Percentiles rank a stretch among this genome's conserved stretches.
Evolutionary conservation across 2,888 invertebrate species (phyloP).

Genomic region (Ochropleura plecta): DNA sequence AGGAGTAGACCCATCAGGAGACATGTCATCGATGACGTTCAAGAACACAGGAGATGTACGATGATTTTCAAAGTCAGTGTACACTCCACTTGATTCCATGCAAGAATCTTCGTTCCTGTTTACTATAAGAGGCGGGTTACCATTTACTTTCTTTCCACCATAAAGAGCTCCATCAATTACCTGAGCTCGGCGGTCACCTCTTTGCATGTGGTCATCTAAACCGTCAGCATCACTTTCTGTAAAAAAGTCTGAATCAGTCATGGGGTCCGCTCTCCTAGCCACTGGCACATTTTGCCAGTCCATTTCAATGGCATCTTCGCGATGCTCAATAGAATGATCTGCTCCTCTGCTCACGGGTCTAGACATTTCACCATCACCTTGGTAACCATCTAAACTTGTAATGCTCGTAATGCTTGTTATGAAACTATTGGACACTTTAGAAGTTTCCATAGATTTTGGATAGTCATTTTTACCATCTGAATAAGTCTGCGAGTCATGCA

Average conservation of each 20-base stretch:
- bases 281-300: slow-evolving; percentile 91
- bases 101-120: slow-evolving; percentile 93
- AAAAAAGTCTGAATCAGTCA: slow-evolving; percentile 98
- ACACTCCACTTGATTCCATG: slow-evolving; percentile 97
- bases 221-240: slow-evolving; percentile 97
- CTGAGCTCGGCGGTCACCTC: slow-evolving; percentile 94
- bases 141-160: slow-evolving; percentile 92
- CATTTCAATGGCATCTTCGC: slow-evolving; percentile 89
- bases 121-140: slow-evolving; percentile 89
- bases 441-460: slow-evolving; percentile 91
- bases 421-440: slow-evolving; percentile 94
- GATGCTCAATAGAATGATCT: slow-evolving; percentile 92
- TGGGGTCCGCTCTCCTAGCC: slow-evolving; percentile 94
- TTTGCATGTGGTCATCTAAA: slow-evolving; percentile 93
- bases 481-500: slow-evolving; percentile 90
- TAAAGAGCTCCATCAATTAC: slow-evolving; percentile 98
- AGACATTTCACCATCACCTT: slow-evolving; percentile 97
- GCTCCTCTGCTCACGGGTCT: slow-evolving; percentile 95
- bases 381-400: slow-evolving; percentile 97
- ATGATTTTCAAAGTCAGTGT: slow-evolving; percentile 95
- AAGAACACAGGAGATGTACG: slow-evolving; percentile 87
- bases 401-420: slow-evolving; percentile 97
- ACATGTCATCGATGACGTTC: slow-evolving; percentile 92
- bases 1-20: slow-evolving; percentile 92
- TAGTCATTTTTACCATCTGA: slow-evolving; percentile 91